These are phyloP conservation scores for Polyommatus icarus DNA, from an alignment of 2,888 invertebrate genomes.

Conservation along the genomic window DNA sequence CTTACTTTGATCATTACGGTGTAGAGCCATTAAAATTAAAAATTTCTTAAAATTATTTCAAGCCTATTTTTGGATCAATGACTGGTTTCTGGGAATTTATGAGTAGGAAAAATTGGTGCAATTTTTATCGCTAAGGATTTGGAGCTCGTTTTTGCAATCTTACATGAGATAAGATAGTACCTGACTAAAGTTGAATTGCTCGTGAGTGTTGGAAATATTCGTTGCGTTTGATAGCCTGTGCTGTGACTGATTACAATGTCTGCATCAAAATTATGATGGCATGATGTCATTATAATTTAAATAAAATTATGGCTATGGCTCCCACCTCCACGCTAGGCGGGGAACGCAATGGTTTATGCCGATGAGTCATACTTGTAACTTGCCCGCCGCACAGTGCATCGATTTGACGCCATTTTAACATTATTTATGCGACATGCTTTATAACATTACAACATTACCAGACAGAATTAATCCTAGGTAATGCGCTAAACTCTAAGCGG, in stretches of 20 bases:
- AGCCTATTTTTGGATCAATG: background rate
- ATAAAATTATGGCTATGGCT: slow-evolving; percentile 24
- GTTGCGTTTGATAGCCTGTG: background rate
- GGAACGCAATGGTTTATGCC: slow-evolving; percentile 14
- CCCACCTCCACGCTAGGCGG: slow-evolving; percentile 16
- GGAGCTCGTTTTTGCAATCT: background rate
- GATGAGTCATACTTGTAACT: slow-evolving; percentile 9
- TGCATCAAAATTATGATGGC: background rate
- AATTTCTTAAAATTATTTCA: background rate
- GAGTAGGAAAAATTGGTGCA: background rate
- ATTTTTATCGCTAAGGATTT: slow-evolving; percentile 5
- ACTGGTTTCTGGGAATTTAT: background rate
- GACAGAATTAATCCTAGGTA: background rate
- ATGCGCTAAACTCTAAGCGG: background rate
- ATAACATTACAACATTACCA: slow-evolving; percentile 14
- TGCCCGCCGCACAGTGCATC: background rate
- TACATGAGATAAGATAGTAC: background rate
- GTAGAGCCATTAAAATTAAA: background rate
- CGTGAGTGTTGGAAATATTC: background rate
- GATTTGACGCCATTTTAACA: slow-evolving; percentile 22
- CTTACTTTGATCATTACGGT: background rate
- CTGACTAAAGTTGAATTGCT: background rate
- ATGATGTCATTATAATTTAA: slow-evolving; percentile 26
- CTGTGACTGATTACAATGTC: background rate
- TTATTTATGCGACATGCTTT: background rate